A percentile compares a stretch with the other conserved stretches of the same genome.
These are phyloP conservation scores for Chrysemys picta DNA, from an alignment of 2,113 vertebrate species.

Conservation along the genomic window DNA sequence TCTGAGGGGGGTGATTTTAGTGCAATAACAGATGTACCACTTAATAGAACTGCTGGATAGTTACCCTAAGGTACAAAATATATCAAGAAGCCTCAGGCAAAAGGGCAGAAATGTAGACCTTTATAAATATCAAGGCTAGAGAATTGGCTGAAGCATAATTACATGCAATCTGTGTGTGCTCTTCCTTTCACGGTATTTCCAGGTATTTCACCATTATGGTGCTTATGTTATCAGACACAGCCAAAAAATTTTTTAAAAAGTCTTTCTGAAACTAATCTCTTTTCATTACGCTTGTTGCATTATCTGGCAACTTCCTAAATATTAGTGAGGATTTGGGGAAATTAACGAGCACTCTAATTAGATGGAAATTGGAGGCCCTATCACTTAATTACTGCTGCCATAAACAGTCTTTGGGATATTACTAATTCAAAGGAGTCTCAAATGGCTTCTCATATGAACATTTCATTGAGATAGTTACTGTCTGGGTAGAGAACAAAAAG, in stretches of 20 bases:
- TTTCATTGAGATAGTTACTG: not conserved
- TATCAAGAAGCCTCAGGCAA: not conserved
- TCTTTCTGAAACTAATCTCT: not conserved
- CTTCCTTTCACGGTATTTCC: slow-evolving; percentile 3
- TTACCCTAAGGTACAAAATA: not conserved
- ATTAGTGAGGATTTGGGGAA: slow-evolving; percentile 1
- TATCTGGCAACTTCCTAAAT: not conserved
- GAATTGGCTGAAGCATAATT: not conserved
- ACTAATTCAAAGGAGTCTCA: slow-evolving; percentile 1
- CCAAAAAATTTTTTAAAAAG: not conserved
- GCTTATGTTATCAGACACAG: not conserved
- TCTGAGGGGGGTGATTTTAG: not conserved
- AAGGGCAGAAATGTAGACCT: not conserved
- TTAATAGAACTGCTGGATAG: not conserved
- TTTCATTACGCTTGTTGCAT: not conserved
- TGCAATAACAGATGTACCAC: not conserved
- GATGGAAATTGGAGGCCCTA: not conserved
- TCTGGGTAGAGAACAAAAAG: not conserved
- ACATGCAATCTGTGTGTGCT: not conserved
- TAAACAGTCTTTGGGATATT: not conserved
- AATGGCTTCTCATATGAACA: not conserved
- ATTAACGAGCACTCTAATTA: slow-evolving; percentile 4
- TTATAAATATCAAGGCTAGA: not conserved
- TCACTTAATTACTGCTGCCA: slow-evolving; percentile 25
- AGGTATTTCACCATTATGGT: not conserved